Percentiles rank a stretch among this genome's conserved stretches.
Conservation (phyloP, 2,888 invertebrate genomes). For the Idaea biselata region DNA sequence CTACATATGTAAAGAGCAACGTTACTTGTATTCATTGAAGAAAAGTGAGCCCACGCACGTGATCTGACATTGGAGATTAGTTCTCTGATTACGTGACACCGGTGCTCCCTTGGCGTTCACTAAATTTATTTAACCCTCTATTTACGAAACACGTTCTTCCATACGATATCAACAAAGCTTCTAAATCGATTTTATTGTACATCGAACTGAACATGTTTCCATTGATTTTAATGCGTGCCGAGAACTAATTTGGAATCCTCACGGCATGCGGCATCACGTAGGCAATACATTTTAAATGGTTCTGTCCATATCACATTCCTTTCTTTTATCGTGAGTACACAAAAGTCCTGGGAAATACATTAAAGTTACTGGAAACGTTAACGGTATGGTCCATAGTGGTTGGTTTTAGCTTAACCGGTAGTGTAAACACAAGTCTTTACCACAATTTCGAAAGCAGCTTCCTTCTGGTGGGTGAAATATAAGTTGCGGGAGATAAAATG, state of each 20-base stretch:
- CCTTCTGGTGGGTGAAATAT: slow-evolving; percentile 16
- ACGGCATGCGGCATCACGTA: slow-evolving; percentile 33
- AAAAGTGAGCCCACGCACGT: slow-evolving; percentile 60
- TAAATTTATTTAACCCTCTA: slow-evolving; percentile 4
- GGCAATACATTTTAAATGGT: slow-evolving; percentile 27
- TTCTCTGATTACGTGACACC: slow-evolving; percentile 68
- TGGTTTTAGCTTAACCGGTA: slow-evolving; percentile 31
- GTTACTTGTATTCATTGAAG: slow-evolving; percentile 51
- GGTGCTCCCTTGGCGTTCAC: slow-evolving; percentile 56
- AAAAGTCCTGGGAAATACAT: slow-evolving; percentile 37
- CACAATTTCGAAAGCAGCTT: slow-evolving; percentile 40
- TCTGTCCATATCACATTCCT: slow-evolving; percentile 40
- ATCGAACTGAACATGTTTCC: slow-evolving; percentile 7
- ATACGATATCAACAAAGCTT: slow-evolving; percentile 6
- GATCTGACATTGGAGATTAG: slow-evolving; percentile 69
- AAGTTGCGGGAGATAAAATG: slow-evolving; percentile 39
- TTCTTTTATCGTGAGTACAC: slow-evolving; percentile 32
- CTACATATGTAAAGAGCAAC: slow-evolving; percentile 44
- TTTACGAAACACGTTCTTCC: slow-evolving; percentile 7
- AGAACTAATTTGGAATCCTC: slow-evolving; percentile 25
- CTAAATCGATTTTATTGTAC: slow-evolving; percentile 10
- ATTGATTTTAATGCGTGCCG: slow-evolving; percentile 27
- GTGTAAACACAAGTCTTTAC: slow-evolving; percentile 37
- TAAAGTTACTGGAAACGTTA: slow-evolving; percentile 36
- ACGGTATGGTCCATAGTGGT: slow-evolving; percentile 34